Conservation (phyloP, 2,888 invertebrate genomes). For the Drosophila rellima region DNA sequence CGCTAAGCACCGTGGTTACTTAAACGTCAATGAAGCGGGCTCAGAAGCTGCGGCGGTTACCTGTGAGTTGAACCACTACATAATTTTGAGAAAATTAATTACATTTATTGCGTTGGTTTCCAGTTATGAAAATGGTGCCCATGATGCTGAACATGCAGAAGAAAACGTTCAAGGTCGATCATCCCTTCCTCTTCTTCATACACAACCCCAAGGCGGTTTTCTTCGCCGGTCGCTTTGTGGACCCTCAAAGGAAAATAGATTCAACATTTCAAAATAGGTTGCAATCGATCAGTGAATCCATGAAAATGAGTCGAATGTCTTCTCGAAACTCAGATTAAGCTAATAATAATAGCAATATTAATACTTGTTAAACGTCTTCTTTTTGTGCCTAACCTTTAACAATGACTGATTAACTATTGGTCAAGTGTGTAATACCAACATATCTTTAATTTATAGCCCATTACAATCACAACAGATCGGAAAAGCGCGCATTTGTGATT, state of each 20-base stretch:
- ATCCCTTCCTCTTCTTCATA: slow-evolving; percentile 83
- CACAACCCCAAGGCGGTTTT: slow-evolving; percentile 68
- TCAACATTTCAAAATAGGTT: background rate
- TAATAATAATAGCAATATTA: background rate
- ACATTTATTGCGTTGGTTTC: slow-evolving; percentile 12
- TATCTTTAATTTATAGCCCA: background rate
- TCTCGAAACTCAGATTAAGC: slow-evolving; percentile 7
- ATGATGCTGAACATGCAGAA: slow-evolving; percentile 77
- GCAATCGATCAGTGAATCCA: slow-evolving; percentile 3
- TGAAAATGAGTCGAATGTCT: slow-evolving; percentile 12
- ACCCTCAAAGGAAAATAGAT: slow-evolving; percentile 5
- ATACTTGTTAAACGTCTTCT: background rate
- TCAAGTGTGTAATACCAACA: background rate
- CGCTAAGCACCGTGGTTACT: slow-evolving; percentile 93
- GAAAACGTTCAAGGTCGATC: slow-evolving; percentile 80
- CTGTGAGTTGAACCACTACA: slow-evolving; percentile 58
- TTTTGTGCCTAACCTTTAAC: background rate
- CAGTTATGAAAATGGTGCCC: slow-evolving; percentile 78
- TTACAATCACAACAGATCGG: background rate
- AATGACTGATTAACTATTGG: background rate
- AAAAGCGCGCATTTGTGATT: background rate
- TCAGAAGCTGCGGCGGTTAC: slow-evolving; percentile 95
- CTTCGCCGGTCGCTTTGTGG: slow-evolving; percentile 75
- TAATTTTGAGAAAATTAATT: background rate
- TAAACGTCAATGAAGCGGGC: slow-evolving; percentile 95